These are phyloP conservation scores for Hipposideros larvatus DNA, from an alignment of 2,797 vertebrate species.

Conservation along the genomic window DNA sequence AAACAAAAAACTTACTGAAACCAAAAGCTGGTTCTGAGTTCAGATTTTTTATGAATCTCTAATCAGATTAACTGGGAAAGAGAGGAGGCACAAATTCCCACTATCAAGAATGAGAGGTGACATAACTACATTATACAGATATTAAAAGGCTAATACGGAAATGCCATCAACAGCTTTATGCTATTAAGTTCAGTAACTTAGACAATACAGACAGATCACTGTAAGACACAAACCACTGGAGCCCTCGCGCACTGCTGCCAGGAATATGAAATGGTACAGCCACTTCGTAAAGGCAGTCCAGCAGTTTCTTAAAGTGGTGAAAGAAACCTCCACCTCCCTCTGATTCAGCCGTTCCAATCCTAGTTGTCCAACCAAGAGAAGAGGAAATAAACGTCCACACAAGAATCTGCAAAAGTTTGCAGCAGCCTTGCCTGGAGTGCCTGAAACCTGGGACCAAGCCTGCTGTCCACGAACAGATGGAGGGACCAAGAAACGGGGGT, in stretches of 20 bases:
- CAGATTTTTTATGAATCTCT: background rate
- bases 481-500: fast-evolving
- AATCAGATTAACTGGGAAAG: background rate
- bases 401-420: fast-evolving
- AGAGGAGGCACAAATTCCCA: background rate
- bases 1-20: background rate
- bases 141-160: background rate
- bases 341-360: background rate
- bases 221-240: background rate
- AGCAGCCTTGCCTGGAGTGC: background rate
- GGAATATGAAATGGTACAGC: background rate
- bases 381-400: background rate
- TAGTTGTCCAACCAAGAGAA: background rate
- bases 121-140: too few relatives aligned
- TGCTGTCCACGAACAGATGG: background rate
- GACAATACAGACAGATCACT: too few relatives aligned
- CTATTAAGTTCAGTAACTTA: too few relatives aligned
- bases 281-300: background rate
- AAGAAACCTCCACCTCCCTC: background rate
- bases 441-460: background rate
- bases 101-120: background rate
- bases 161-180: fast-evolving
- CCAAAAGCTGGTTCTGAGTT: background rate
- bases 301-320: background rate
- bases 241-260: background rate